Base-by-base conservation (phyloP, 30 jellyfish, hydroid and myxozoan species). In the Aurelia sp. region DNA sequence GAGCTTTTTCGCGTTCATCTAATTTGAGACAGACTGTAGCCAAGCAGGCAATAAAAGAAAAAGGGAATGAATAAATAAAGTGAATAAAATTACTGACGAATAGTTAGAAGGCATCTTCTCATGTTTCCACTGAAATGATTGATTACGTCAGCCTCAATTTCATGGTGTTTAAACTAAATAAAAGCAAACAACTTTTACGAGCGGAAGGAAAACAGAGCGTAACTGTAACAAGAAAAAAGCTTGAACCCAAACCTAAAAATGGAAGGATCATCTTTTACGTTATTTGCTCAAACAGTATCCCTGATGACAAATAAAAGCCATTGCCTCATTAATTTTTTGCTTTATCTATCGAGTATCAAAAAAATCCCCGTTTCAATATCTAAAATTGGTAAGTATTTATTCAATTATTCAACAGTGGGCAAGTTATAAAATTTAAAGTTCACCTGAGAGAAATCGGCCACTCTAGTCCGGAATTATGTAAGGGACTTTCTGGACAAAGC, bases 111-210 rank as follows among this genome's bases (percentile, higher is more conserved):
- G 30, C 97, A 86, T 30, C 94, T 69, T 41, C 87, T 33, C 85
- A 82, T 58, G 67, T 92, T 85, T 76, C 98, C 98, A 50, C 72
- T 19, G 64, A 82, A 85, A 17, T 21, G 61, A 17, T 73, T 85
- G 57, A 85, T 79, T 24, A 92, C 69, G 61, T 85, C 96, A 57
- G 52, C 75, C 61, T 92, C 98, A 16, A 92, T 67, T 21, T 92
- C 98, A 57, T 81, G 86, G 30, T 81, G 86, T 71, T 77, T 91
- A 40, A 85, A 76, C 98, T 91, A 75, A 38, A 90, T 53, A 13
- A 9, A 63, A 38, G 3, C 50, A 7, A 38, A 38, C 50, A 38
- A 38, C 9, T 5, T 38, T 38, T 38, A 2, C 9, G 5, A 5
- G 5, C 47, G 47, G 8, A 38, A 38, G 50, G 50, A 38, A 38